Base-by-base conservation (phyloP, 1,140 invertebrate genomes). In the Bombus impatiens region DNA sequence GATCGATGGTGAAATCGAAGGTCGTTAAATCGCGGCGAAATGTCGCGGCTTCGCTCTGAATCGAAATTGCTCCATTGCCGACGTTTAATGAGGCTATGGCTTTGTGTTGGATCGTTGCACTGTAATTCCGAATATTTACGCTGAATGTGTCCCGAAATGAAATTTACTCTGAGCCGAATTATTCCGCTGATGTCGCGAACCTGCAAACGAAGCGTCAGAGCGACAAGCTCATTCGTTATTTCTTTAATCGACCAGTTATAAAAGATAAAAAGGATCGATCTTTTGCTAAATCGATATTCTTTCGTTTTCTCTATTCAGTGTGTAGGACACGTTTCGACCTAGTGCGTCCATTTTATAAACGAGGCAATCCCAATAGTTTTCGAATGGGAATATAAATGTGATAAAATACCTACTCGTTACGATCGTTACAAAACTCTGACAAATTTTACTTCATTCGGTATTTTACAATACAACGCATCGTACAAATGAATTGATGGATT, bases 51-150 rank as follows among this genome's bases (percentile, higher is more conserved):
- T 28, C 53, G 15, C 10, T 28, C 35, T 25, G 67, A 12, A 59
- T 74, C 72, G 47, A 44, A 75, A 62, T 82, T 75, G n/a, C 37
- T 8, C 28, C n/a, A 35, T 44, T 53, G n/a, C 53, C 37, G 22
- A 10, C 42, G n/a, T 75, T 74, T 75, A 82, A 75, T 44, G 80
- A 75, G 37, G 18, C 71, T 9, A 18, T 22, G 40, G 25, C 40
- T 76, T 25, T 18, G 40, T 25, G 28, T 42, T 8, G 8, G 28
- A 1, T 4, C 5, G 37, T 59, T 53, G 37, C 57, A 4, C 40
- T 37, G 71, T 47, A 76, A 82, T 82, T 82, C 42, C 80, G 57
- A 76, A 47, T 82, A 82, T 82, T 82, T 76, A 76, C 70, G 53
- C 47, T 42, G 68, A 42, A 59, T 72, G 28, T 22, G 18, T n/a